phyloP scores from a whole-genome alignment of 1,140 invertebrate genomes.

The Asobara japonica region DNA sequence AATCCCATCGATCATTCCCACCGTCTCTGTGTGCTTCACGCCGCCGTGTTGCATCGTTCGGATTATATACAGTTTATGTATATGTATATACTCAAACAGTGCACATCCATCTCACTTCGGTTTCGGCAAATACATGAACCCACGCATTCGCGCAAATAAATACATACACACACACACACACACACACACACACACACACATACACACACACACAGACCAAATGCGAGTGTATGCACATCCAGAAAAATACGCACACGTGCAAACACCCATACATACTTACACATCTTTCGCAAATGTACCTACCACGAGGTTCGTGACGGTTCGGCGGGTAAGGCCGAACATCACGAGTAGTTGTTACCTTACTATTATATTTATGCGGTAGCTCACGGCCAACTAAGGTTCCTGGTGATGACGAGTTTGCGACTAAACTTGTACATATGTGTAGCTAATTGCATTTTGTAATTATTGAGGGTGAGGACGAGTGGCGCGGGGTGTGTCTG shows the following conservation, averaged over 20 bases:
- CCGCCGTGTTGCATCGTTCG: slow-evolving; percentile 59
- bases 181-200: no score
- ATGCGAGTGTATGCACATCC: no score
- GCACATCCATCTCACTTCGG: slow-evolving; percentile 29
- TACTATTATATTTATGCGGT: slow-evolving; percentile 66
- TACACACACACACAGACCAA: slow-evolving; percentile 28
- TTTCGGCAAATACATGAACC: slow-evolving; percentile 23
- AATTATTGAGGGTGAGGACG: no score
- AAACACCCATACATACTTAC: slow-evolving; percentile 43
- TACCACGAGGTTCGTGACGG: slow-evolving; percentile 54
- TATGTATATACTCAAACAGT: slow-evolving; percentile 40
- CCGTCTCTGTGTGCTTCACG: slow-evolving; percentile 60
- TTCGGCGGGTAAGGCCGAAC: slow-evolving; percentile 63
- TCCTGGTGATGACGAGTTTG: slow-evolving; percentile 48
- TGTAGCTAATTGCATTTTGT: neutral
- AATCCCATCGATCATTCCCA: slow-evolving; percentile 67
- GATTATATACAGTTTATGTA: no score
- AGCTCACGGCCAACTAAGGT: slow-evolving; percentile 61
- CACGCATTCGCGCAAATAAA: no score
- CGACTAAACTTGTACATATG: slow-evolving; percentile 21
- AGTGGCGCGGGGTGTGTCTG: no score
- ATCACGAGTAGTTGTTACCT: slow-evolving; percentile 61
- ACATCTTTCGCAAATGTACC: slow-evolving; percentile 47
- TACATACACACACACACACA: no score
- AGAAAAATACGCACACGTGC: neutral